These are phyloP conservation scores for Oreochromis mossambicus DNA, from an alignment of 2,797 vertebrate species.

Conservation along the genomic window DNA sequence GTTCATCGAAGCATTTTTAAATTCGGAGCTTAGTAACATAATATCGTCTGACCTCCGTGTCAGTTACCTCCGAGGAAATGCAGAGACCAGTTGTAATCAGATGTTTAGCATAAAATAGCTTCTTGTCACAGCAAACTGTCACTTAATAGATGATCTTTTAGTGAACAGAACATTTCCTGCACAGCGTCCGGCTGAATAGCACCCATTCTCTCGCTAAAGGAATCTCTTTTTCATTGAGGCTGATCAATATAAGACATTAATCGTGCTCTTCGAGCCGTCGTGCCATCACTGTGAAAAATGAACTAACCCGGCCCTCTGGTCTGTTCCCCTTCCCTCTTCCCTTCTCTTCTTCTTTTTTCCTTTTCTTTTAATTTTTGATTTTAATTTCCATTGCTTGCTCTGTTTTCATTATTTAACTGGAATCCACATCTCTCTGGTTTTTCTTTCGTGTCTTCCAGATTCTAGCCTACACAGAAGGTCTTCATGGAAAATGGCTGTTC, in stretches of 20 bases:
- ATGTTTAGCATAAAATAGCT: constrained; percentile 21
- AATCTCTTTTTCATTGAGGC: constrained; percentile 78
- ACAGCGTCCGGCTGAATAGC: constrained; percentile 54
- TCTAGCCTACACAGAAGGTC: constrained; percentile 90
- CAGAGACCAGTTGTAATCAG: constrained; percentile 47
- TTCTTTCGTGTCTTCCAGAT: constrained; percentile 73
- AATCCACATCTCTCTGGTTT: neutral
- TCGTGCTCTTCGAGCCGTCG: constrained; percentile 54
- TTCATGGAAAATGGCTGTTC: constrained; percentile 98
- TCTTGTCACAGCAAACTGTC: neutral
- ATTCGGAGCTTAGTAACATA: constrained; percentile 73
- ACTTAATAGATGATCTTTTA: constrained; percentile 72
- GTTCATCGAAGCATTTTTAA: constrained; percentile 76
- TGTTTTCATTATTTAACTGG: neutral
- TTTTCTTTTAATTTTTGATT: neutral
- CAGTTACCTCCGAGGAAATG: constrained; percentile 63
- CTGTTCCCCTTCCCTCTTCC: neutral
- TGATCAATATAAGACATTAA: constrained; percentile 83
- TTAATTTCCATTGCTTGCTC: neutral
- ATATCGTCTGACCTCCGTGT: constrained; percentile 74
- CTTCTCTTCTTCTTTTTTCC: neutral
- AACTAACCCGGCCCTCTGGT: constrained; percentile 20
- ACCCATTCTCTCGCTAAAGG: constrained; percentile 73
- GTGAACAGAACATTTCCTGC: constrained; percentile 62
- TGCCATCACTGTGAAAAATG: constrained; percentile 72